Base-by-base conservation (phyloP, 2,888 invertebrate genomes). In the Phortica okadai region DNA sequence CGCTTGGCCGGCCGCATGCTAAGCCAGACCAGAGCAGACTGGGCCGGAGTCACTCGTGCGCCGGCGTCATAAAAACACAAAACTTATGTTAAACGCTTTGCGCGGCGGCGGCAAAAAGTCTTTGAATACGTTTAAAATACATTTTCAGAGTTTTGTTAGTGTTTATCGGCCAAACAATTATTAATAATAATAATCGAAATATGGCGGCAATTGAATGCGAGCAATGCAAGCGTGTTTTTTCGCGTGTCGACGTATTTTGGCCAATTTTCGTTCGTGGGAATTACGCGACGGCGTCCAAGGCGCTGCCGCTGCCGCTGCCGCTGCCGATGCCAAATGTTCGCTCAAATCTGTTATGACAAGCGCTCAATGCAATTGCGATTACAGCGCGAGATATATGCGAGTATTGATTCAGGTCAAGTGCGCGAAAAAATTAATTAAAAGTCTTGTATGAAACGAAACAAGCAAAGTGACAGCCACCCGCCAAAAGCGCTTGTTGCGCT, bases 371-470 rank as follows among this genome's bases (percentile, higher is more conserved):
- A 56, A 72, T 72, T 33, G 42, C 16, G 62, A 62, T 62, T 62
- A 25, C 62, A 11, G 25, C 62, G 25, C 62, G 25, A 10, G 62
- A 62, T 62, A 62, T 16, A 25, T 21, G 16, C 6, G 25, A 7
- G 21, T 10, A 72, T 11, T 72, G 54, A 72, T 33, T 50, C 70
- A 33, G 70, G 70, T 72, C 70, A 72, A 56, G 70, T 72, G 50
- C 54, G 56, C 16, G 21, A 69, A 72, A 72, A 56, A 72, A 56
- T 72, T 72, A 72, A 72, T 33, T 72, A 72, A 56, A 72, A 54
- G 54, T 14, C 33, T n/a, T 33, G 33, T 6, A 50, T 33, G 54
- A 54, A 72, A 54, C 16, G 25, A 25, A 33, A 14, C n/a, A 72
- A 54, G 54, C 54, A 7, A 72, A 41, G 14, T 10, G 14, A 33